Base-by-base conservation (phyloP, 2,888 invertebrate genomes). In the Acrobasis suavella region DNA sequence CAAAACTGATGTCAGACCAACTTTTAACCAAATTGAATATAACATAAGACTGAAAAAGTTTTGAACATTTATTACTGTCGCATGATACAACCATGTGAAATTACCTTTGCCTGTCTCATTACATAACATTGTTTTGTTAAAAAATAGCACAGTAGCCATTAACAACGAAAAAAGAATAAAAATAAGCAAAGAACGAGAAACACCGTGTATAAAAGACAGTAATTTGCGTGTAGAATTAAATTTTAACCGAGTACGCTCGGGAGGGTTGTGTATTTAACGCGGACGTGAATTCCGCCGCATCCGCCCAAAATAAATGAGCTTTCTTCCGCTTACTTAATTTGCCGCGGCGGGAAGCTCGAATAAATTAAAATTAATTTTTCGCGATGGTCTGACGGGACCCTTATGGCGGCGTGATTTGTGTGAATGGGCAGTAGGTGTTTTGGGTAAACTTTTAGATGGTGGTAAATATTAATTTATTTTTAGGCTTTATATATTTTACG, bases 271-370 rank as follows among this genome's bases (percentile, higher is more conserved):
- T 90, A 87, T 90, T 91, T 89, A 89, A 88, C 88, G 89, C 89
- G 90, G 90, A 91, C 90, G 89, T 87, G 88, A 86, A 89, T 86
- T 89, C 85, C 85, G 82, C 88, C 87, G 85, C 90, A 87, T 90
- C 91, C 90, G 89, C 81, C 89, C 87, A 91, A 90, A 91, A 90
- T 90, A 90, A 91, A 91, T 88, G 89, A 90, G 88, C 86, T 88
- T 90, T 90, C 91, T 91, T 91, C 91, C 90, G 91, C 88, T 62
- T 62, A 62, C 62, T 62, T 62, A 62, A 62, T 62, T 55, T 55
- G 49, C 55, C 61, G 49, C 32, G n/a, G 46, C 49, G 55, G 16
- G 49, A 14, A 42, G 55, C 55, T 55, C 55, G 62, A 46, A 55
- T 62, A 55, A 49, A 90, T 91, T 89, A 87, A 89, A 87, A 88